These are phyloP conservation scores for Zele albiditarsus DNA, from an alignment of 2,888 invertebrate genomes.

Conservation along the genomic window DNA sequence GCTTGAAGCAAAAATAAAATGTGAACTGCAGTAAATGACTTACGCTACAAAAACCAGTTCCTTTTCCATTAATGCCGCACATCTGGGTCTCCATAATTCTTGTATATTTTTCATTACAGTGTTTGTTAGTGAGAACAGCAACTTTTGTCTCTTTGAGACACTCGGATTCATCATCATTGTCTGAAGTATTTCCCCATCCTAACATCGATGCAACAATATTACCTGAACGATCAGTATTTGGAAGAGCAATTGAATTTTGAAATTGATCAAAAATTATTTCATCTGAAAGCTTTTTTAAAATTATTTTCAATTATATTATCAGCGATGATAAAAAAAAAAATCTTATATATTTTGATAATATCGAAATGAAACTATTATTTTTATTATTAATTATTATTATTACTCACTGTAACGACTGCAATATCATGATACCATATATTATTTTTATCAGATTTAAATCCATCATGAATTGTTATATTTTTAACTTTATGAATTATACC, in stretches of 20 bases:
- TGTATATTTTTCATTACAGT: constrained; percentile 40
- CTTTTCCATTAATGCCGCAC: constrained; percentile 45
- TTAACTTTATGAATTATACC: constrained; percentile 47
- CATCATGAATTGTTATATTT: constrained; percentile 45
- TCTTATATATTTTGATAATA: neutral
- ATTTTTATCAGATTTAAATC: constrained; percentile 31
- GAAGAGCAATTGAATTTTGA: constrained; percentile 48
- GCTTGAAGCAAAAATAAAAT: neutral
- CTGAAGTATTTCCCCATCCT: constrained; percentile 48
- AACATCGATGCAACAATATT: constrained; percentile 42
- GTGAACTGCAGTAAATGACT: constrained; percentile 11
- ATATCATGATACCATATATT: constrained; percentile 46
- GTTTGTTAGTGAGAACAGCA: constrained; percentile 44
- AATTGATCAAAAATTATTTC: constrained; percentile 33
- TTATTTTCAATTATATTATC: too few species aligned
- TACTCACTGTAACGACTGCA: constrained; percentile 46
- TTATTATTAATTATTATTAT: neutral
- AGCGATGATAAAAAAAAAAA: neutral
- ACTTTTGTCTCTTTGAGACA: constrained; percentile 41
- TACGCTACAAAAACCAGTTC: constrained; percentile 49
- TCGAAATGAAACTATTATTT: neutral
- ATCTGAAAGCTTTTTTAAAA: constrained; percentile 40
- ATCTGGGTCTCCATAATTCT: constrained; percentile 45
- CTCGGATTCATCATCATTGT: constrained; percentile 36
- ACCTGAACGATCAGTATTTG: constrained; percentile 39